phyloP scores from a whole-genome alignment of 2,888 invertebrate genomes.

The Drosophila greeni region DNA sequence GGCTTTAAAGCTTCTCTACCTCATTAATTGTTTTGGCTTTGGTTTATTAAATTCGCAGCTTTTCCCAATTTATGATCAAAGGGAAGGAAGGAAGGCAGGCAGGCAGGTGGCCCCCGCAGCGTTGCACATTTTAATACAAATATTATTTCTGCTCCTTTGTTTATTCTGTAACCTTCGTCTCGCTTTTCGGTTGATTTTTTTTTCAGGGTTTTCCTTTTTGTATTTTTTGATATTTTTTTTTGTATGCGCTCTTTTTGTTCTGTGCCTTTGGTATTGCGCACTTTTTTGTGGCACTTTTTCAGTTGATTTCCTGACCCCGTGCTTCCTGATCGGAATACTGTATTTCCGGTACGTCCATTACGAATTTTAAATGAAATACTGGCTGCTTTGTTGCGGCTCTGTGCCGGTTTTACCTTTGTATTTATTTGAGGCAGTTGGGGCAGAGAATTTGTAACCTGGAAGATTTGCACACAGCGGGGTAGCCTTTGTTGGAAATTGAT shows the following conservation, averaged over 20 bases:
- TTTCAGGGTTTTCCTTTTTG: constrained; percentile 1
- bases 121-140: constrained; percentile 29
- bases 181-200: constrained; percentile 10
- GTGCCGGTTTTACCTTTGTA: constrained; percentile 17
- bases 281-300: constrained; percentile 60
- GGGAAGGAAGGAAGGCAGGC: constrained; percentile 28
- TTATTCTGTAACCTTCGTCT: constrained; percentile 31
- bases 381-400: constrained; percentile 42
- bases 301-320: constrained; percentile 67
- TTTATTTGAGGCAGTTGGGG: constrained; percentile 36
- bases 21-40: constrained; percentile 19
- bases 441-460: constrained; percentile 17
- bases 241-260: constrained; percentile 5
- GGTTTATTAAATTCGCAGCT: constrained; percentile 12
- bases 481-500: neutral
- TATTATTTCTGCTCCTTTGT: constrained; percentile 32
- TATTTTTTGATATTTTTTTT: constrained; percentile 1
- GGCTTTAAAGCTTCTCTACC: constrained; percentile 9
- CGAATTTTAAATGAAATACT: constrained; percentile 59
- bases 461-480: neutral
- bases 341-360: constrained; percentile 72
- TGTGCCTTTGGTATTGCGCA: constrained; percentile 42
- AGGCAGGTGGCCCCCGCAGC: constrained; percentile 9
- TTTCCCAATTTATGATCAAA: constrained; percentile 21
- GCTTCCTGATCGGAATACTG: constrained; percentile 71